phyloP scores from a whole-genome alignment of 2,797 vertebrate species.

The Anomalospiza imberbis region DNA sequence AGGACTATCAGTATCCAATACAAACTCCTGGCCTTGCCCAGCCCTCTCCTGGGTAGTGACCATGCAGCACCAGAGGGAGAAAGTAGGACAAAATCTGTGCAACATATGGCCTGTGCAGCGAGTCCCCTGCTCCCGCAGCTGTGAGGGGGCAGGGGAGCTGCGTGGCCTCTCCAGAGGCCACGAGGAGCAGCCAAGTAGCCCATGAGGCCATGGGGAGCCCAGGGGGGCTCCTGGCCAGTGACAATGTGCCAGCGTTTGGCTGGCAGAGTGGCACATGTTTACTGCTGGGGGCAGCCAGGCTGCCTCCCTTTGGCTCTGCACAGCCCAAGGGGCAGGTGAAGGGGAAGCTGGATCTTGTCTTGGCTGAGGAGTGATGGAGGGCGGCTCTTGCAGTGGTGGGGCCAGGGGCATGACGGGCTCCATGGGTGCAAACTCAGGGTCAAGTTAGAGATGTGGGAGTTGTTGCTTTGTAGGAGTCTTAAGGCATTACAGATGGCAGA shows the following conservation, averaged over 20 bases:
- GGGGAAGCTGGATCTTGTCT: not conserved
- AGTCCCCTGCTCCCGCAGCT: not conserved
- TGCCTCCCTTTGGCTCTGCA: not conserved
- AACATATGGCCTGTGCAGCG: accelerated
- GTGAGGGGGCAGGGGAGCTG: not conserved
- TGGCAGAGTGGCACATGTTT: not conserved
- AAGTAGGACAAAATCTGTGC: not conserved
- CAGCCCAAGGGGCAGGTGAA: not conserved
- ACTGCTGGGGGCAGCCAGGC: not conserved
- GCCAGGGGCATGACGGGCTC: accelerated
- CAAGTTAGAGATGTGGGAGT: not conserved
- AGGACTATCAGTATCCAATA: not conserved
- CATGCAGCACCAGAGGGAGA: not conserved
- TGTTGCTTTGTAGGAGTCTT: not conserved
- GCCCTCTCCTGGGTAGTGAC: not conserved
- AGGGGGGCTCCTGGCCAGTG: not conserved
- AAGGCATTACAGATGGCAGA: not conserved
- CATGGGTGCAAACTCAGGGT: not conserved
- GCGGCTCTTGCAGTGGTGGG: not conserved
- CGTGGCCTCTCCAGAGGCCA: accelerated
- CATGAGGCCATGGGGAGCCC: not conserved
- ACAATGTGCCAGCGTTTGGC: not conserved
- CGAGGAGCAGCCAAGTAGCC: not conserved
- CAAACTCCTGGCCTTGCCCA: not conserved
- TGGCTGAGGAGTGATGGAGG: not conserved